phyloP scores from a whole-genome alignment of 2,888 invertebrate species.

The Anagyrus pseudococci region DNA sequence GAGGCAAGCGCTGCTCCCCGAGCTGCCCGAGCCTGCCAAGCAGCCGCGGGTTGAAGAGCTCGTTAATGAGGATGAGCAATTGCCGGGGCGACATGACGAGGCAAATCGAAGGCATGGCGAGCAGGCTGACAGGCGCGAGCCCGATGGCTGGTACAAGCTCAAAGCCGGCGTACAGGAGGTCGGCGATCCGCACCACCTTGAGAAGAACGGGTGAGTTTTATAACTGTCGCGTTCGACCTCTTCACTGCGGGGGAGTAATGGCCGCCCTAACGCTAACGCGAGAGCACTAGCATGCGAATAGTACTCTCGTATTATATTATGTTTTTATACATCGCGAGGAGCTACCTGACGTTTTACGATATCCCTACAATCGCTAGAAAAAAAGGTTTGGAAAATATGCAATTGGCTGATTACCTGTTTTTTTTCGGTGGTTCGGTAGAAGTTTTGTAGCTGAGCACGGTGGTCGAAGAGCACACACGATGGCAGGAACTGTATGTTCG shows the following conservation, averaged over 20 bases:
- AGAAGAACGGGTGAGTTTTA: slow-evolving; percentile 40
- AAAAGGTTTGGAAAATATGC: too few species aligned
- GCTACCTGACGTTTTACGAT: too few species aligned
- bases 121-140: slow-evolving; percentile 40
- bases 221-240: too few species aligned
- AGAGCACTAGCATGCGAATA: background rate
- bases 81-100: background rate
- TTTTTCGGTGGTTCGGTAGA: too few species aligned
- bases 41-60: background rate
- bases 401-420: too few species aligned
- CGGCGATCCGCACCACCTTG: slow-evolving; percentile 55
- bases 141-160: slow-evolving; percentile 27
- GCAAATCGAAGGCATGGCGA: slow-evolving; percentile 42
- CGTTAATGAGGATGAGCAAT: background rate
- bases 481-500: too few species aligned
- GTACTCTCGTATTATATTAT: background rate
- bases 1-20: background rate
- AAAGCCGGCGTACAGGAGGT: slow-evolving; percentile 54
- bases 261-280: too few species aligned
- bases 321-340: too few species aligned
- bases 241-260: too few species aligned
- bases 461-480: too few species aligned
- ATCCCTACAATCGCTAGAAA: too few species aligned
- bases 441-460: too few species aligned
- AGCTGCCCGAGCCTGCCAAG: background rate